Percentiles rank a stretch among this genome's conserved stretches.
These are phyloP conservation scores for Anguilla anguilla DNA, from an alignment of 2,797 vertebrate genomes.

Conservation along the genomic window DNA sequence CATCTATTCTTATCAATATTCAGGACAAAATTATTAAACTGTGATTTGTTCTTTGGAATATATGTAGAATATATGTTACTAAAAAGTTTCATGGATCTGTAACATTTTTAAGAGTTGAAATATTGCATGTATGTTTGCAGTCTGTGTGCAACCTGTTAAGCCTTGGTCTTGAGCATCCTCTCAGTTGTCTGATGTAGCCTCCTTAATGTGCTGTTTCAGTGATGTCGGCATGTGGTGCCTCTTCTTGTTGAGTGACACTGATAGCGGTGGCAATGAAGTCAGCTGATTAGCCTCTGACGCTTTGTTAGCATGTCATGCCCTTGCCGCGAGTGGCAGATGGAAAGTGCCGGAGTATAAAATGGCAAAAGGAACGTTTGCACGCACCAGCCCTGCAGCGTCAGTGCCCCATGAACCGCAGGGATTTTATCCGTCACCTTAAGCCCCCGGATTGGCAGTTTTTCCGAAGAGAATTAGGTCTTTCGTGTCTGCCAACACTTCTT, in stretches of 20 bases:
- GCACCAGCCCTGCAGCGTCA: background rate
- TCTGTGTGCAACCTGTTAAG: background rate
- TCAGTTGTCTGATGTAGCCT: background rate
- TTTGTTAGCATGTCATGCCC: conserved; percentile 11
- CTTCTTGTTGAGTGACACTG: background rate
- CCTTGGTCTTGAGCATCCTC: background rate
- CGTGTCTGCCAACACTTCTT: background rate
- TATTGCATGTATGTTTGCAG: background rate
- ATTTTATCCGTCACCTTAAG: background rate
- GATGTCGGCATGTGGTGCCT: background rate
- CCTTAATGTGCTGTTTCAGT: background rate
- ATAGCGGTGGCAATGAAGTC: background rate
- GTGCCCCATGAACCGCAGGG: background rate
- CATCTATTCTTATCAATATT: too few relatives aligned
- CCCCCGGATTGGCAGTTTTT: background rate
- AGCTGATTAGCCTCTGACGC: conserved; percentile 21
- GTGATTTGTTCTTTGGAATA: too few relatives aligned
- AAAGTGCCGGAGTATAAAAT: background rate
- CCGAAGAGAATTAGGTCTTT: background rate
- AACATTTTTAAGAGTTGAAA: background rate
- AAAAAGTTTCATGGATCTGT: too few relatives aligned
- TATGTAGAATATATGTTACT: too few relatives aligned
- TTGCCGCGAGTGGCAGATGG: background rate
- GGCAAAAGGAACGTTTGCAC: background rate
- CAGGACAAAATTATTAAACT: too few relatives aligned